Conservation (phyloP, 2,888 invertebrate species). For the Marronus borbonicus region DNA sequence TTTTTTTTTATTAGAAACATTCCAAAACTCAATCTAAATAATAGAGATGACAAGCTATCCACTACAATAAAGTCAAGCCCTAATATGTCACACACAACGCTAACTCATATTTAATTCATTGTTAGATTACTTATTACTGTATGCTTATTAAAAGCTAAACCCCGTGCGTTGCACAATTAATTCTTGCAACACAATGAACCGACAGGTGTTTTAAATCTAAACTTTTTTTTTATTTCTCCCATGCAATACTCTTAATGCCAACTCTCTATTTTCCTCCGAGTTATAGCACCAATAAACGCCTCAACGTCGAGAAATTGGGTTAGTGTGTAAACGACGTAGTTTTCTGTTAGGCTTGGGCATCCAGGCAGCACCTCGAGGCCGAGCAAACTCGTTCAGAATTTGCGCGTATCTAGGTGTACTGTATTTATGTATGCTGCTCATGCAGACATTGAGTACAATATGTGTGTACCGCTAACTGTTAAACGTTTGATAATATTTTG, state of each 20-base stretch:
- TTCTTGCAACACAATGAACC: background rate
- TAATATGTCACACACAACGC: too few species aligned
- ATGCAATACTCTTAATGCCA: background rate
- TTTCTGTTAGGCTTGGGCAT: background rate
- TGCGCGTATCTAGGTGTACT: background rate
- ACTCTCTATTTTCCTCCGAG: slow-evolving; percentile 4
- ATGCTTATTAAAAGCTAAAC: background rate
- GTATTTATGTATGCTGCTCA: background rate
- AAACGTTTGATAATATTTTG: slow-evolving; percentile 19
- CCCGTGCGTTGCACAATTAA: slow-evolving; percentile 3
- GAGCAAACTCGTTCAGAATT: slow-evolving; percentile 9
- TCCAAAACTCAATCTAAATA: too few species aligned
- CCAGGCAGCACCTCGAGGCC: slow-evolving; percentile 2
- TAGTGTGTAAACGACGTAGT: slow-evolving; percentile 6
- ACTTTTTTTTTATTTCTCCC: background rate
- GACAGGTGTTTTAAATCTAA: slow-evolving; percentile 3
- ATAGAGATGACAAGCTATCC: too few species aligned
- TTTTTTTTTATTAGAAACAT: too few species aligned
- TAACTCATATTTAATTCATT: background rate
- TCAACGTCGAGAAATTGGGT: slow-evolving; percentile 4
- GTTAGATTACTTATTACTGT: background rate
- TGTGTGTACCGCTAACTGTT: background rate
- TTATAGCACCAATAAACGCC: background rate
- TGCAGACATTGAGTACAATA: background rate
- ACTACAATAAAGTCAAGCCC: too few species aligned